phyloP scores from a whole-genome alignment of 1,140 invertebrate species.

The Drosophila ogumai region DNA sequence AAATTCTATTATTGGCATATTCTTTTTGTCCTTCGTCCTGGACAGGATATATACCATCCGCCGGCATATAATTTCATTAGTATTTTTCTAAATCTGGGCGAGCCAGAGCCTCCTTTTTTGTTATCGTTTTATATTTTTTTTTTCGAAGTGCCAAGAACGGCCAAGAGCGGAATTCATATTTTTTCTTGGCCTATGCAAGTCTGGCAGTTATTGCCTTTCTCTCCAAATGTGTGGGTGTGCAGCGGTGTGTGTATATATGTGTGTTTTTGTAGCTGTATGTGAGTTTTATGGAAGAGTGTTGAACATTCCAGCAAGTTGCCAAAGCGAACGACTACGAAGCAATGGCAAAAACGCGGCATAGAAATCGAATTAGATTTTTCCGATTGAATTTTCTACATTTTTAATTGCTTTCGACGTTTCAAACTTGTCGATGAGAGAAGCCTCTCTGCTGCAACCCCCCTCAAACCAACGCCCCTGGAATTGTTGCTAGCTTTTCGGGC shows the following conservation, averaged over 20 bases:
- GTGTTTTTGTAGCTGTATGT: constrained; percentile 11
- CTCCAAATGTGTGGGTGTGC: constrained; percentile 16
- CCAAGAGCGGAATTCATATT: constrained; percentile 60
- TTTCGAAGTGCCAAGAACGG: constrained; percentile 42
- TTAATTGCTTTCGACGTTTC: constrained; percentile 83
- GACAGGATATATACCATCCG: constrained; percentile 67
- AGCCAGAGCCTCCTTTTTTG: constrained; percentile 35
- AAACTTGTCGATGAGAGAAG: constrained; percentile 67
- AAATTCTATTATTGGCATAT: constrained; percentile 74
- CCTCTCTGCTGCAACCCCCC: not conserved
- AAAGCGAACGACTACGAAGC: constrained; percentile 56
- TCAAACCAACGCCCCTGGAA: constrained; percentile 10
- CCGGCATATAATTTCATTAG: constrained; percentile 75
- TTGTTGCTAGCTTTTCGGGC: constrained; percentile 66
- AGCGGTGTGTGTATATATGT: constrained; percentile 10
- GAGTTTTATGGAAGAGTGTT: constrained; percentile 37
- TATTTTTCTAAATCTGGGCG: constrained; percentile 74
- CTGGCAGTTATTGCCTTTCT: constrained; percentile 74
- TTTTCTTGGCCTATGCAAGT: constrained; percentile 68
- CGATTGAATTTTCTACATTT: constrained; percentile 84
- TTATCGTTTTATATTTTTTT: constrained; percentile 7
- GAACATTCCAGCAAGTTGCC: constrained; percentile 71
- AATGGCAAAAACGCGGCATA: constrained; percentile 80
- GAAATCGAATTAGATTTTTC: constrained; percentile 84
- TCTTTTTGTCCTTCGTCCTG: constrained; percentile 50